phyloP scores from a whole-genome alignment of 2,888 invertebrate genomes.

The Prenolepis imparis region DNA sequence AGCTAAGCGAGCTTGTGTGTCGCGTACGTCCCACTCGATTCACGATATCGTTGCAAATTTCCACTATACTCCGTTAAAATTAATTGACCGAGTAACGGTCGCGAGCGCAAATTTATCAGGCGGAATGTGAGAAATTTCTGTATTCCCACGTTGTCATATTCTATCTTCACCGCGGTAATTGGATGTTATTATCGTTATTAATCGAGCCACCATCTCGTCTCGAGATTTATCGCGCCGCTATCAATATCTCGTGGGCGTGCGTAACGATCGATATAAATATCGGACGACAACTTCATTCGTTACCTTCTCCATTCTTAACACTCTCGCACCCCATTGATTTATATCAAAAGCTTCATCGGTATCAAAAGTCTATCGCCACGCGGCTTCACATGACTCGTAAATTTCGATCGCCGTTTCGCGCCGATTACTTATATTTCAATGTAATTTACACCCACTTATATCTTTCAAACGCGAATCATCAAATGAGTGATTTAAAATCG shows the following conservation, averaged over 20 bases:
- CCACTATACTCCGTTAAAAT: slow-evolving; percentile 35
- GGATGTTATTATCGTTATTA: neutral
- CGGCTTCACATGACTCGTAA: slow-evolving; percentile 18
- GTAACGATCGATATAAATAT: slow-evolving; percentile 51
- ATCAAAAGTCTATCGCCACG: slow-evolving; percentile 40
- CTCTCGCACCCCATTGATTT: slow-evolving; percentile 31
- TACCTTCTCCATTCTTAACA: slow-evolving; percentile 22
- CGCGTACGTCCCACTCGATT: slow-evolving; percentile 63
- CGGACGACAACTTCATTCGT: slow-evolving; percentile 42
- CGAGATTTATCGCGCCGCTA: slow-evolving; percentile 29
- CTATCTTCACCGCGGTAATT: neutral
- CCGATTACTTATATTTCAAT: slow-evolving; percentile 32
- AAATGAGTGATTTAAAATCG: slow-evolving; percentile 40
- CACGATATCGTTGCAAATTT: slow-evolving; percentile 62
- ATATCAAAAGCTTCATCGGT: slow-evolving; percentile 11
- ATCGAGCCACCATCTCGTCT: slow-evolving; percentile 8
- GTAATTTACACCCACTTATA: slow-evolving; percentile 33
- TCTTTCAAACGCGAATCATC: slow-evolving; percentile 34
- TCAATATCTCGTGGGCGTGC: slow-evolving; percentile 41
- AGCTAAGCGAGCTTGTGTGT: slow-evolving; percentile 68
- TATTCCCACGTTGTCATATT: slow-evolving; percentile 17
- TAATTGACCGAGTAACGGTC: slow-evolving; percentile 23
- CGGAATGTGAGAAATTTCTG: neutral
- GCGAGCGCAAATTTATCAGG: slow-evolving; percentile 16
- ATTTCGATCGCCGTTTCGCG: slow-evolving; percentile 7